These are phyloP conservation scores for Sciurus niger DNA, from an alignment of 2,113 vertebrate genomes.

Conservation along the genomic window DNA sequence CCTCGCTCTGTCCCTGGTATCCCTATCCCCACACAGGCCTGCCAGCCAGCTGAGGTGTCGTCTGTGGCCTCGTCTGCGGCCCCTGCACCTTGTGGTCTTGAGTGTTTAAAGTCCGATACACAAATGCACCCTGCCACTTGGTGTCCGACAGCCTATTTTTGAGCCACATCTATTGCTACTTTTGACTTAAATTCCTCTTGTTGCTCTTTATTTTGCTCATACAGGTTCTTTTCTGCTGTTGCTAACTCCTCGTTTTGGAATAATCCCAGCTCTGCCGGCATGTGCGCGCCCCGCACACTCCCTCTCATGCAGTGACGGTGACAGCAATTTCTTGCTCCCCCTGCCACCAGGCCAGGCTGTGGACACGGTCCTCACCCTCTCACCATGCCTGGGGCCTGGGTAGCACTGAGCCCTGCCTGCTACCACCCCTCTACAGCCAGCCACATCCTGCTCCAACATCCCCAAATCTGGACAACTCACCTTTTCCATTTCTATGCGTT, in stretches of 20 bases:
- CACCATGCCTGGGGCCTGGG: fast-evolving
- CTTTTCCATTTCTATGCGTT: fast-evolving
- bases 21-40: not conserved
- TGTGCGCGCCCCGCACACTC: fast-evolving
- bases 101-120: too few relatives aligned
- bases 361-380: fast-evolving
- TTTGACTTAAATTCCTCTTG: not conserved
- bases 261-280: not conserved
- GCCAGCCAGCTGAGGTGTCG: too few relatives aligned
- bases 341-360: fast-evolving
- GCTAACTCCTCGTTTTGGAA: not conserved
- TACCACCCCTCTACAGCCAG: too few relatives aligned
- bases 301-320: fast-evolving
- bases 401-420: too few relatives aligned
- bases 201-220: not conserved
- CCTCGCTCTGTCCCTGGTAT: fast-evolving
- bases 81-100: not conserved
- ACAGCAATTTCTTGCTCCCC: fast-evolving
- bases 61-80: not conserved
- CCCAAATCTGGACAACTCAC: fast-evolving
- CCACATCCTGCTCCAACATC: too few relatives aligned
- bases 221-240: not conserved
- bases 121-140: not conserved
- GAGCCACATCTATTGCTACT: fast-evolving
- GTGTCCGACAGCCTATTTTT: not conserved